Evolutionary conservation across 2,888 invertebrate species (phyloP).

Genomic region (Tetragnatha montana): DNA sequence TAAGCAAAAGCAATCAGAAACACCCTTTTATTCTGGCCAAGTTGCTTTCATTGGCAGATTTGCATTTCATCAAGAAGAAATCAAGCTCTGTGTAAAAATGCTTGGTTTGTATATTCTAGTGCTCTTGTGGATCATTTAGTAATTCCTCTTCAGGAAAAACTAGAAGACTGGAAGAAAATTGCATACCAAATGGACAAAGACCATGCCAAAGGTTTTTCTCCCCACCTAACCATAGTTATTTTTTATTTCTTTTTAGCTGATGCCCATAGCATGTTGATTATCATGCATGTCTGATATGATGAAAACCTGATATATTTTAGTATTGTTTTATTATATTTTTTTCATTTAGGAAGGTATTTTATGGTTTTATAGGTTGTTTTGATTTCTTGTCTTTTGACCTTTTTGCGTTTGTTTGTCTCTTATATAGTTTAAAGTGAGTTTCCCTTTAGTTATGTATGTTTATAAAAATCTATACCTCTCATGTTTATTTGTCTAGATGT

Average conservation of each 20-base stretch:
- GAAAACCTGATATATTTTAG: no score
- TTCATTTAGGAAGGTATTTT: constrained; percentile 8
- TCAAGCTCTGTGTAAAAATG: neutral
- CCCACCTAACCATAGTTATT: neutral
- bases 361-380: neutral
- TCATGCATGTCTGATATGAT: neutral
- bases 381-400: neutral
- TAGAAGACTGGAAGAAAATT: constrained; percentile 92
- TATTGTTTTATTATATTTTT: neutral
- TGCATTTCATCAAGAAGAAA: no score
- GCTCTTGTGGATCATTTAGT: constrained; percentile 89
- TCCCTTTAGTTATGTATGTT: no score
- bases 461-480: no score
- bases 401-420: neutral
- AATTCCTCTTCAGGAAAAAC: constrained; percentile 87
- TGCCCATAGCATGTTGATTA: constrained; percentile 31
- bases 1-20: no score
- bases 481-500: no score
- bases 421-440: no score
- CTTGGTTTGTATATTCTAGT: constrained; percentile 75
- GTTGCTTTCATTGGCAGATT: no score
- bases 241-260: constrained; percentile 9
- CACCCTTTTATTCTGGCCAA: no score
- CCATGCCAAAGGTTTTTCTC: constrained; percentile 85
- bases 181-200: constrained; percentile 90